Base-by-base conservation (phyloP, 2,797 vertebrate species). In the Alca torda region DNA sequence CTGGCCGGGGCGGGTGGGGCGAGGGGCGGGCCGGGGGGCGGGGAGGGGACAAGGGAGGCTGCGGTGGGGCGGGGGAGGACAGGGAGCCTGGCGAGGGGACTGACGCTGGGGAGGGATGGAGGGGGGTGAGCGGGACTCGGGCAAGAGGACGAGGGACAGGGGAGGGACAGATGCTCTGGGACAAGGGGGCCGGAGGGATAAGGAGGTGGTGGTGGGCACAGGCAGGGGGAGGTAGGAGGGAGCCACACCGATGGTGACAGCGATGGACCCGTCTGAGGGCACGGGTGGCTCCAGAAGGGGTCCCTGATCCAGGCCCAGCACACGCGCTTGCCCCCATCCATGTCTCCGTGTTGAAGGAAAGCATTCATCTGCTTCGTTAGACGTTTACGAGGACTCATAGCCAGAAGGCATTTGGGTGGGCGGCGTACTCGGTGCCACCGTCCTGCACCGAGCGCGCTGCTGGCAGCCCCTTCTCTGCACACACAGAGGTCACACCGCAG, bases 301-400 rank as follows among this genome's bases (percentile, higher is more conserved):
- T 16, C n/a, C 24, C 35, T 6, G 19, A 24, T 24, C 30, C 43
- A 11, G 26, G 16, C 21, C 25, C 46, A 7, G 19, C 37, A 7
- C 46, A 6, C 2, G 10, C 3, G 2, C 16, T 68, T 24, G 1
- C 19, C 39, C 16, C 41, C 7, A 28, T 7, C 39, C 17, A 6
- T 4, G 0, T 20, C 21, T 2, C 20, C 7, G 41, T 41, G 10
- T 33, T 4, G 35, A n/a, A 28, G 13, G 31, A 26, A 51, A 26
- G 43, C 10, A 10, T 5, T 4, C 16, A 31, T 15, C 37, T 14
- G 10, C 41, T 16, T 16, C 56, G 3, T 39, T 4, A 24, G 72
- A 33, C 3, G 17, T 19, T 11, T 1, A 2, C 4, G 2, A 3
- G 24, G 19, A 3, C 7, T 16, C 76, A 3, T 1, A 6, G 48